Evolutionary conservation across 2,888 invertebrate species (phyloP).

Genomic region (Eristalis pertinax): DNA sequence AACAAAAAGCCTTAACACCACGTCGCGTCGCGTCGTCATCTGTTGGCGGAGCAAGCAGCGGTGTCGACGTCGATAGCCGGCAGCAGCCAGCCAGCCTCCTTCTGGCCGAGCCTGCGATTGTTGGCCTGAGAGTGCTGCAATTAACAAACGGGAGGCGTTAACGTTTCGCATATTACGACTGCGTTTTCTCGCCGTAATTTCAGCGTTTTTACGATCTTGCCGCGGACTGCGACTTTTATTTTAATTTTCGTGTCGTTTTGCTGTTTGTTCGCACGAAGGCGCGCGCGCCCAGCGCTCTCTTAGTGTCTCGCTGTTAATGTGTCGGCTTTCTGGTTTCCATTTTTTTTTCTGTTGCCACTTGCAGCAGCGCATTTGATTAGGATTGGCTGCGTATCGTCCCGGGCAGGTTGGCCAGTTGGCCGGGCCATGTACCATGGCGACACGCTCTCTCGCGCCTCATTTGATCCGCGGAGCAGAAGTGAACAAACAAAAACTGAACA

Average conservation of each 20-base stretch:
- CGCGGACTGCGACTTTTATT: conserved; percentile 48
- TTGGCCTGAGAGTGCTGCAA: conserved; percentile 49
- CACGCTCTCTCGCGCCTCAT: conserved; percentile 64
- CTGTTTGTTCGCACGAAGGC: conserved; percentile 25
- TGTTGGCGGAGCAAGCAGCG: neutral
- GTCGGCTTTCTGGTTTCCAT: conserved; percentile 21
- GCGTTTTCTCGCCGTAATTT: conserved; percentile 65
- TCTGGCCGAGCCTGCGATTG: conserved; percentile 11
- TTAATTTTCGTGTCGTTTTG: conserved; percentile 59
- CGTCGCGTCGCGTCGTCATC: neutral
- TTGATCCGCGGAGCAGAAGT: conserved; percentile 40
- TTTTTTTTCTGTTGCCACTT: neutral
- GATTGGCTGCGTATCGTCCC: conserved; percentile 64
- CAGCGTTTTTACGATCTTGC: conserved; percentile 50
- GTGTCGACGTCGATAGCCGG: neutral
- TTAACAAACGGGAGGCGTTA: conserved; percentile 71
- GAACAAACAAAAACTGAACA: conserved; percentile 21
- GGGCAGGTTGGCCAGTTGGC: conserved; percentile 4
- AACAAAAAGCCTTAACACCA: conserved; percentile 21
- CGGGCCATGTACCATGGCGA: conserved; percentile 58
- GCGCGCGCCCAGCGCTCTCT: conserved; percentile 5
- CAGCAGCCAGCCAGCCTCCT: neutral
- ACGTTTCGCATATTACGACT: conserved; percentile 71
- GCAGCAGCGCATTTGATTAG: conserved; percentile 55
- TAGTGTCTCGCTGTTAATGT: conserved; percentile 10